Conservation (phyloP, 2,113 vertebrate genomes). For the Peucedramus taeniatus region DNA sequence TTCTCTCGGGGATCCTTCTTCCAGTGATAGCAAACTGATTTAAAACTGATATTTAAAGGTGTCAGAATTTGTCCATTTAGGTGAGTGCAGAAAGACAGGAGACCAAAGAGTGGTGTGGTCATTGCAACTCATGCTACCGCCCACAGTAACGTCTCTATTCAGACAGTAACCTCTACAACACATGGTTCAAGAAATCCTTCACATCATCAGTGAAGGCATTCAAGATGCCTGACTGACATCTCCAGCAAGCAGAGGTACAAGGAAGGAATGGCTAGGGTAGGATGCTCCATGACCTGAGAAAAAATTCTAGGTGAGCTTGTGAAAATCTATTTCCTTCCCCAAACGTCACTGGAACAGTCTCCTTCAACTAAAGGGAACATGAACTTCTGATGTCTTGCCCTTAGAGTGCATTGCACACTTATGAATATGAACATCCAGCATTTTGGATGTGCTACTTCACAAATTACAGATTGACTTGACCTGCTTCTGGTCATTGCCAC, state of each 20-base stretch:
- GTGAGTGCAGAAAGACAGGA: neutral
- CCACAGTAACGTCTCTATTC: neutral
- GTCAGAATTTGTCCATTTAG: neutral
- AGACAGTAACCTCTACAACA: neutral
- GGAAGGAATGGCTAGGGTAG: neutral
- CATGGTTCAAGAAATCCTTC: neutral
- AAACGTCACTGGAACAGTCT: rapidly evolving
- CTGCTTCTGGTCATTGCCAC: neutral
- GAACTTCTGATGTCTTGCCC: neutral
- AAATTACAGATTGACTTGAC: neutral
- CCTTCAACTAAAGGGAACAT: neutral
- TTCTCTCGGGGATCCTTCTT: neutral
- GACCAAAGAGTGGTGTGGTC: too few species aligned
- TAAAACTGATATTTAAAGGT: neutral
- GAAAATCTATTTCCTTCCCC: neutral
- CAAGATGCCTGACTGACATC: neutral
- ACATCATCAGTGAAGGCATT: neutral
- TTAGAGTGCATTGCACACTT: neutral
- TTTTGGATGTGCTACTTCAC: neutral
- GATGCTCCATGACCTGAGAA: neutral
- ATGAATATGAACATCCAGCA: neutral
- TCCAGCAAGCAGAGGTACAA: neutral
- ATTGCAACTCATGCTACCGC: neutral
- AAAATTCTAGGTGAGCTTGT: neutral
- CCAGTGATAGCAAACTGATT: neutral